Percentiles rank a stretch among this genome's conserved stretches.
Conservation (phyloP, 1,140 invertebrate genomes). For the Popillia japonica region DNA sequence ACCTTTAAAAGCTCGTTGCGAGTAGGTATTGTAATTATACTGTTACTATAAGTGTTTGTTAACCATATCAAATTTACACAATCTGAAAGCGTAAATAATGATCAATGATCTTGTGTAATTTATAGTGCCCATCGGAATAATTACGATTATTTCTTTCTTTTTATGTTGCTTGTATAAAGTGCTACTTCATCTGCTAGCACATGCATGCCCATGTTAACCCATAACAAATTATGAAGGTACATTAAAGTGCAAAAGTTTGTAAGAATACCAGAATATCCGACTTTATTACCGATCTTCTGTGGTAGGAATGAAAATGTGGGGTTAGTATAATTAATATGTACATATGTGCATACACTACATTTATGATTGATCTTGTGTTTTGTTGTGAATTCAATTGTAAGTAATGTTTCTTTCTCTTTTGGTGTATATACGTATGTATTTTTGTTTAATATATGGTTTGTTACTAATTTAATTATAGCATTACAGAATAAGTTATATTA, state of each 20-base stretch:
- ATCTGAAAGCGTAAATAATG: constrained; percentile 21
- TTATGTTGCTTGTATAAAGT: background rate
- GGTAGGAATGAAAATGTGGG: too few relatives aligned
- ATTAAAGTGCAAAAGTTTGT: constrained; percentile 8
- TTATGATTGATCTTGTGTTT: too few relatives aligned
- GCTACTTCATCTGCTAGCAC: background rate
- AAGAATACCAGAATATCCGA: too few relatives aligned
- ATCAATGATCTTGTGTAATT: constrained; percentile 2
- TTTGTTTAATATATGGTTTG: too few relatives aligned
- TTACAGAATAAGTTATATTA: too few relatives aligned
- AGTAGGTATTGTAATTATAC: background rate
- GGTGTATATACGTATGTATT: too few relatives aligned
- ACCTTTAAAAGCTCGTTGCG: background rate
- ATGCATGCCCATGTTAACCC: background rate
- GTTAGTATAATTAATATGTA: too few relatives aligned
- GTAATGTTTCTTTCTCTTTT: too few relatives aligned
- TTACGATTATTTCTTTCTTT: background rate
- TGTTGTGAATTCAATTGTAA: too few relatives aligned
- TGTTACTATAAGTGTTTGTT: constrained; percentile 23
- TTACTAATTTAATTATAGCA: too few relatives aligned
- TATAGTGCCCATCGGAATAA: constrained; percentile 7
- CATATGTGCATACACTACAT: too few relatives aligned
- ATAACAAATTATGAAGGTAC: background rate
- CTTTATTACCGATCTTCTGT: too few relatives aligned
- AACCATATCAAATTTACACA: constrained; percentile 32